A percentile compares a stretch with the other conserved stretches of the same genome.
These are phyloP conservation scores for Gallinago paraguaiae DNA, from an alignment of 2,113 vertebrate species.

Conservation along the genomic window DNA sequence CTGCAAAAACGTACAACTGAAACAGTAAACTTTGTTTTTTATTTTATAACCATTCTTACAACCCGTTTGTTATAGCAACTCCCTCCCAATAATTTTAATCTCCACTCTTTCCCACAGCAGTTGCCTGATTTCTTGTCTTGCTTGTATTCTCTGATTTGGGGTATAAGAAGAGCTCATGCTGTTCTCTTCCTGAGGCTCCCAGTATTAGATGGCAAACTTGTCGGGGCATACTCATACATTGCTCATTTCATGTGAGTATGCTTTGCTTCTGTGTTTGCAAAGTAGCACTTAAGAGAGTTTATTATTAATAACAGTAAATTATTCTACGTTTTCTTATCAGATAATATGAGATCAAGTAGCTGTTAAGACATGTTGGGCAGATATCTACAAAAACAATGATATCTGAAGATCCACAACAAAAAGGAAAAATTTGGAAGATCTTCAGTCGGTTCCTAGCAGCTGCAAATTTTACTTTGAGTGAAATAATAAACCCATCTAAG, in stretches of 20 bases:
- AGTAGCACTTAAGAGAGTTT: conserved; percentile 19
- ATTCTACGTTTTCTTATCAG: conserved; percentile 54
- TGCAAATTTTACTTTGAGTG: conserved; percentile 30
- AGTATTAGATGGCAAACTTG: background rate
- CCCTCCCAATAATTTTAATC: background rate
- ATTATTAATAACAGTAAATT: conserved; percentile 60
- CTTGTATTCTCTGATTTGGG: background rate
- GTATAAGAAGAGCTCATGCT: background rate
- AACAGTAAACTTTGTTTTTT: background rate
- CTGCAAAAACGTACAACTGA: background rate
- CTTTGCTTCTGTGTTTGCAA: conserved; percentile 23
- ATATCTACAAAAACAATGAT: conserved; percentile 25
- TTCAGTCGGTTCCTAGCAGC: conserved; percentile 36
- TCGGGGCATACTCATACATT: background rate
- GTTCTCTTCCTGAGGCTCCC: background rate
- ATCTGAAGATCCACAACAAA: conserved; percentile 53
- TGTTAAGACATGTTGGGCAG: conserved; percentile 47
- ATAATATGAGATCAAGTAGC: conserved; percentile 28
- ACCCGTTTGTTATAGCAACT: background rate
- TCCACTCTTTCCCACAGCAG: background rate
- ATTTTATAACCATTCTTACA: background rate
- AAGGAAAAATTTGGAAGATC: conserved; percentile 44
- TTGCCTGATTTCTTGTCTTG: background rate
- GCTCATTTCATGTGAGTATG: background rate
- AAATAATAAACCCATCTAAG: conserved; percentile 16